Evolutionary conservation across 2,888 invertebrate genomes (phyloP), one percentile per base, ranked within the genome.

Genomic region (Idaea dimidiata): DNA sequence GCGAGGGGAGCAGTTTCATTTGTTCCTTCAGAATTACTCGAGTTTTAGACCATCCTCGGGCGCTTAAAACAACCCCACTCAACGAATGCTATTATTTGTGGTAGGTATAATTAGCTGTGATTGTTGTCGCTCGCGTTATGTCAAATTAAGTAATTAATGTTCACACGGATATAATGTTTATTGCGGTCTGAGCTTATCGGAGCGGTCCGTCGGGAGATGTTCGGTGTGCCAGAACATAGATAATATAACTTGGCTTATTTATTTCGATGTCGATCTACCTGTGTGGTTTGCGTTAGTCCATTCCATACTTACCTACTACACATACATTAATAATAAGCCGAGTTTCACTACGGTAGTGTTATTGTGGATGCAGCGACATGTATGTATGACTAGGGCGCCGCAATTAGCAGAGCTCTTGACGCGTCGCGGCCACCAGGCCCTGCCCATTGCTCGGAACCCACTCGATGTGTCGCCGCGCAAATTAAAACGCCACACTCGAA

Each of bases 1-100:
- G 87, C 86, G 86, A 91, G 87, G 92, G 91, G 91, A 90, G 88
- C 87, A 74, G 86, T 91, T 91, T 92, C 92, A 92, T 92, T 92
- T 91, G 91, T 92, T 91, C 89, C 91, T 88, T 82, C 84, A 84
- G 84, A 92, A 91, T 92, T 91, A 87, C 89, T 87, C 83, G 75
- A 58, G 62, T 59, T 62, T 62, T 58, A 87, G 87, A 85, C 88
- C 80, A 79, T 83, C 83, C 66, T 80, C 75, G 73, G 69, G 77
- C 79, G 78, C 75, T 73, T 74, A 72, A 72, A 78, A 76, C 72
- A 74, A 74, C 74, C 67, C 72, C 70, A 69, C 68, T 73, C 74
- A 72, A 72, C 68, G 72, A 71, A 74, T 58, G 62, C 61, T 59
- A 77, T 74, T 75, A 75, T 79, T 80, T 80, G 77, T 78, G 77